Evolutionary conservation across 2,797 vertebrate genomes (phyloP), one percentile per base, ranked within the genome.

Genomic region (Atherinosoma microstoma): DNA sequence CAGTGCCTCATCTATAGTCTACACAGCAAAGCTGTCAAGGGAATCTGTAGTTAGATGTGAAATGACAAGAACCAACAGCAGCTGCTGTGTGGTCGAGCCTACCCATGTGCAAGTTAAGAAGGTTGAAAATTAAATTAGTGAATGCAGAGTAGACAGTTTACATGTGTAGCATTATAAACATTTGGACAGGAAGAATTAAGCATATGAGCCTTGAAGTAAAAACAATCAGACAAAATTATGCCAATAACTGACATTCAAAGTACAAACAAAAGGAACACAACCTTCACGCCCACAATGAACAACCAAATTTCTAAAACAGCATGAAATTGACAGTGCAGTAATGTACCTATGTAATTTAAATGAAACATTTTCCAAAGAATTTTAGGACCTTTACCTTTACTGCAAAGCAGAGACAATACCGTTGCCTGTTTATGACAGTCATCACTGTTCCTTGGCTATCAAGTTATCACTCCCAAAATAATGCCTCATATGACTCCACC

Each of bases 41-140:
- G 30, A 62, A 18, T 62, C 22, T 0, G 70, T 27, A 32, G 16
- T 51, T 38, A 24, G 49, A 6, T 79, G 29, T 45, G 10, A 47
- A 59, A 61, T 57, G 62, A 74, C 6, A 2, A 62, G 67, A 18
- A 2, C 53, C 36, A 70, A 64, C 70, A 59, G 42, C 63, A 56
- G 60, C 49, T 54, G 40, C 38, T 54, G 38, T 56, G 68, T 58
- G 61, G 61, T 58, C 16, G 27, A 30, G 27, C 40, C 56, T 51
- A 15, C 57, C 59, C 71, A 64, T 59, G 49, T 64, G 69, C 58
- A 70, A n/a, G 5, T 47, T 47, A 54, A 30, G 73, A 61, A 69
- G 27, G 24, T 58, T 82, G 30, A 67, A 1, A 61, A 61, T 66
- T 69, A 64, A 35, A 59, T 16, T 12, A 51, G n/a, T 49, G 0